These are phyloP conservation scores for Muscina levida DNA, from an alignment of 2,888 invertebrate species.

Conservation along the genomic window DNA sequence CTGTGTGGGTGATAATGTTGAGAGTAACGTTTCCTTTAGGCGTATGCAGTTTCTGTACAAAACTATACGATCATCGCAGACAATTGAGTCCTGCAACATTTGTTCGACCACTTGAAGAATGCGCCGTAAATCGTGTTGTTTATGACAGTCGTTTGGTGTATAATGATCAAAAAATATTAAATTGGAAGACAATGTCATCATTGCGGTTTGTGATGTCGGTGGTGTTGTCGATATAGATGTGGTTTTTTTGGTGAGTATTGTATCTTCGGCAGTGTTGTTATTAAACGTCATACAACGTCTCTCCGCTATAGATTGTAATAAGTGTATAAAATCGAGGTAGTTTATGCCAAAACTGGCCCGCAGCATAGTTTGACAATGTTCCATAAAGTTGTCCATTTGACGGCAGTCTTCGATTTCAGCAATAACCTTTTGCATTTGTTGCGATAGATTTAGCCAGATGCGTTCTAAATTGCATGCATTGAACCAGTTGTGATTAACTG, in stretches of 20 bases:
- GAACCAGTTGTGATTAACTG: slow-evolving; percentile 98
- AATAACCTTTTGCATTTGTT: slow-evolving; percentile 85
- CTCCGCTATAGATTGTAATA: slow-evolving; percentile 84
- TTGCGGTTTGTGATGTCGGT: slow-evolving; percentile 5
- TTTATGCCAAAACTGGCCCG: slow-evolving; percentile 90
- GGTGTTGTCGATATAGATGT: slow-evolving; percentile 14
- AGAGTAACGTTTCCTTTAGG: slow-evolving; percentile 56
- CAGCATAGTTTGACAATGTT: slow-evolving; percentile 91
- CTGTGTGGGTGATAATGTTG: slow-evolving; percentile 30
- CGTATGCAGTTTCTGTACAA: slow-evolving; percentile 66
- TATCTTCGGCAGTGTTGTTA: slow-evolving; percentile 50
- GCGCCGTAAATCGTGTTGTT: slow-evolving; percentile 73
- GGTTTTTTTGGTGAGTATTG: slow-evolving; percentile 26
- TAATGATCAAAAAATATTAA: slow-evolving; percentile 74
- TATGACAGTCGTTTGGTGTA: slow-evolving; percentile 74
- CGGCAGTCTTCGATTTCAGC: slow-evolving; percentile 90
- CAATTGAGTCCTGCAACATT: slow-evolving; percentile 72
- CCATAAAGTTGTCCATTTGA: slow-evolving; percentile 86
- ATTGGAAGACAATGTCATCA: slow-evolving; percentile 64
- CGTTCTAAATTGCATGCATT: slow-evolving; percentile 91
- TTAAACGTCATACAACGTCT: slow-evolving; percentile 79
- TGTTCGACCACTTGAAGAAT: slow-evolving; percentile 69
- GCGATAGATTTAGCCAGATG: slow-evolving; percentile 86
- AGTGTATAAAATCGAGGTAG: slow-evolving; percentile 84
- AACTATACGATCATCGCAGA: slow-evolving; percentile 69